These are phyloP conservation scores for Aphelinus atriplicis DNA, from an alignment of 1,140 invertebrate species.

Conservation along the genomic window DNA sequence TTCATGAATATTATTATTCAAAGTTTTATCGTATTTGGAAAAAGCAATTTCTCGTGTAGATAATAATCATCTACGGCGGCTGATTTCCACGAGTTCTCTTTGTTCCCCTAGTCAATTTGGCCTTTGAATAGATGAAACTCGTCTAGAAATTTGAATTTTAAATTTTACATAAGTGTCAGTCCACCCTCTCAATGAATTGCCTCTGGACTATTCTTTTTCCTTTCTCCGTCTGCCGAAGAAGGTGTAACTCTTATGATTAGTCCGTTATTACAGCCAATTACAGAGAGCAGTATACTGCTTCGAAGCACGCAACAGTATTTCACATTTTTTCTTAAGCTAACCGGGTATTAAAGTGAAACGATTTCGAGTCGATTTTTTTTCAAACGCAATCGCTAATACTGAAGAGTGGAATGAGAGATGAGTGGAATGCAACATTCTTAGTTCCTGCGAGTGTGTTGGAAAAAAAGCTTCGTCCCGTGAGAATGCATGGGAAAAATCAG, in stretches of 20 bases:
- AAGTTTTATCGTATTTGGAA: no score
- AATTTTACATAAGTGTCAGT: slow-evolving; percentile 15
- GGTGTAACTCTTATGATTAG: slow-evolving; percentile 35
- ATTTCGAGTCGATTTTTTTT: not conserved
- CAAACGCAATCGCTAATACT: slow-evolving; percentile 1
- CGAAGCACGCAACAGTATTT: slow-evolving; percentile 30
- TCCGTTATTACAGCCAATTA: slow-evolving; percentile 34
- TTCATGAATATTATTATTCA: no score
- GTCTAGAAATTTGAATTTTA: slow-evolving; percentile 35
- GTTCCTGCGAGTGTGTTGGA: not conserved
- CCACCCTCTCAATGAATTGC: slow-evolving; percentile 5
- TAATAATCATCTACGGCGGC: no score
- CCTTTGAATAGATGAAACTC: slow-evolving; percentile 17
- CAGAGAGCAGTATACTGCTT: slow-evolving; percentile 9
- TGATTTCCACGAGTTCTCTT: no score
- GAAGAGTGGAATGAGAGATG: slow-evolving; percentile 13
- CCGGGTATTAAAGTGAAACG: slow-evolving; percentile 5
- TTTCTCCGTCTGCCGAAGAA: slow-evolving; percentile 18
- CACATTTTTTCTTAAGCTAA: slow-evolving; percentile 22
- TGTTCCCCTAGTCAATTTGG: no score
- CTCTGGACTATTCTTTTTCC: not conserved
- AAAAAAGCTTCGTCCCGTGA: no score
- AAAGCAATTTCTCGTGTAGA: no score
- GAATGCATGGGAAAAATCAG: no score
- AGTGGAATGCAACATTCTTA: not conserved